Evolutionary conservation across 1,140 invertebrate species (phyloP).

Genomic region (Bombus breviceps): DNA sequence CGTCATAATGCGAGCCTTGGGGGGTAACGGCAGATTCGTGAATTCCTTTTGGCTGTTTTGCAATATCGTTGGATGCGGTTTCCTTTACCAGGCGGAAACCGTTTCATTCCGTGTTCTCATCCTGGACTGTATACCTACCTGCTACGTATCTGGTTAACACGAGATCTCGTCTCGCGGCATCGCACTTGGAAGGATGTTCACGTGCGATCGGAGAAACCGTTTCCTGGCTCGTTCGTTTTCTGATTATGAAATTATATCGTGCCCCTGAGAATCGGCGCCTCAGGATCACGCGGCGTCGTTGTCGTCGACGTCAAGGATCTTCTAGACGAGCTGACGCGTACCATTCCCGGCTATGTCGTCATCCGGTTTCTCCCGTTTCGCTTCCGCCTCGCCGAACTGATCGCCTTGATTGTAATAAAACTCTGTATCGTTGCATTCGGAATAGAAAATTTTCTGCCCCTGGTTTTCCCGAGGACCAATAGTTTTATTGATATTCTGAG

Average conservation of each 20-base stretch:
- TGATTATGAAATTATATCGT: slow-evolving; percentile 69
- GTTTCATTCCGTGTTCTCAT: neutral
- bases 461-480: too few relatives aligned
- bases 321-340: slow-evolving; percentile 18
- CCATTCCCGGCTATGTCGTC: slow-evolving; percentile 6
- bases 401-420: slow-evolving; percentile 16
- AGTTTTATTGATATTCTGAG: neutral
- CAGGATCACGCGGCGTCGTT: slow-evolving; percentile 48
- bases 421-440: neutral
- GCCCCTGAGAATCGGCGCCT: slow-evolving; percentile 56
- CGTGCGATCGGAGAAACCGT: slow-evolving; percentile 66
- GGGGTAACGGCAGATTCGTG: slow-evolving; percentile 61
- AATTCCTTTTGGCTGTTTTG: slow-evolving; percentile 68
- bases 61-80: slow-evolving; percentile 60
- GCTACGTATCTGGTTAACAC: slow-evolving; percentile 56
- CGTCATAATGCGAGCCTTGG: slow-evolving; percentile 65
- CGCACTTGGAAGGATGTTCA: slow-evolving; percentile 54
- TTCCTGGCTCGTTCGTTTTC: slow-evolving; percentile 56
- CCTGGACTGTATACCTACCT: neutral
- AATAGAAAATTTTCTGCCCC: neutral
- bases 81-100: slow-evolving; percentile 25
- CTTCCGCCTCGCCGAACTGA: neutral
- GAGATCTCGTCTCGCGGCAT: slow-evolving; percentile 39
- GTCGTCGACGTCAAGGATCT: slow-evolving; percentile 1
- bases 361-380: neutral